These are phyloP conservation scores for Podargus strigoides DNA, from an alignment of 2,797 vertebrate genomes.

Conservation along the genomic window DNA sequence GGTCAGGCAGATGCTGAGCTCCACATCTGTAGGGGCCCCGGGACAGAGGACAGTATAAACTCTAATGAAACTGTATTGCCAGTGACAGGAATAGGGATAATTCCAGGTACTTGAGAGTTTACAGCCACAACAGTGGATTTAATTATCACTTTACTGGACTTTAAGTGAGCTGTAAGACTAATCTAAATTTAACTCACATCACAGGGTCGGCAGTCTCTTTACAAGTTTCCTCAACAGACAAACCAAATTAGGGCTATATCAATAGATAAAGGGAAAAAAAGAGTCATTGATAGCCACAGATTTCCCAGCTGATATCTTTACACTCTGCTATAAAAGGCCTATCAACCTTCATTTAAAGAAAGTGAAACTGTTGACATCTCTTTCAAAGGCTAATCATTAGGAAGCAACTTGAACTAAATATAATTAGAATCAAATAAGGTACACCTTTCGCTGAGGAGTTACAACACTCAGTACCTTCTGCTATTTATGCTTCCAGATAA, in stretches of 20 bases:
- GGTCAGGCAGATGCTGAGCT: neutral
- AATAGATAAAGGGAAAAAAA: constrained; percentile 71
- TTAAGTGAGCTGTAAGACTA: constrained; percentile 58
- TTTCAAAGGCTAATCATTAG: constrained; percentile 67
- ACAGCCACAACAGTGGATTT: constrained; percentile 64
- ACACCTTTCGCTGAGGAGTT: constrained; percentile 55
- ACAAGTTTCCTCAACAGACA: constrained; percentile 57
- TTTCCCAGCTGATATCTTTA: constrained; percentile 69
- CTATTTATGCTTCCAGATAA: constrained; percentile 62
- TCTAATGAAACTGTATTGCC: neutral
- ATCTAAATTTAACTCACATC: constrained; percentile 58
- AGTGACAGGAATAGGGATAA: neutral
- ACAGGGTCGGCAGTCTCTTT: constrained; percentile 60
- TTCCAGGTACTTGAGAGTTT: constrained; percentile 46
- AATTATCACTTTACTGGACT: constrained; percentile 64
- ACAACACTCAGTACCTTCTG: constrained; percentile 33
- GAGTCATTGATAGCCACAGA: constrained; percentile 47
- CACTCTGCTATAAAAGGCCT: constrained; percentile 72
- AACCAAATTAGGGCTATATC: constrained; percentile 69
- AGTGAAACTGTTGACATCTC: constrained; percentile 71
- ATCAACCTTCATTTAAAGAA: constrained; percentile 70
- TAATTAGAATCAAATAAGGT: constrained; percentile 60
- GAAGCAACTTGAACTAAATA: constrained; percentile 54
- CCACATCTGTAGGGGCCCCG: rapidly evolving
- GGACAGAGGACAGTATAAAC: neutral